Conservation (phyloP, 2,797 vertebrate species). For the Micropoecilia bifurca region DNA sequence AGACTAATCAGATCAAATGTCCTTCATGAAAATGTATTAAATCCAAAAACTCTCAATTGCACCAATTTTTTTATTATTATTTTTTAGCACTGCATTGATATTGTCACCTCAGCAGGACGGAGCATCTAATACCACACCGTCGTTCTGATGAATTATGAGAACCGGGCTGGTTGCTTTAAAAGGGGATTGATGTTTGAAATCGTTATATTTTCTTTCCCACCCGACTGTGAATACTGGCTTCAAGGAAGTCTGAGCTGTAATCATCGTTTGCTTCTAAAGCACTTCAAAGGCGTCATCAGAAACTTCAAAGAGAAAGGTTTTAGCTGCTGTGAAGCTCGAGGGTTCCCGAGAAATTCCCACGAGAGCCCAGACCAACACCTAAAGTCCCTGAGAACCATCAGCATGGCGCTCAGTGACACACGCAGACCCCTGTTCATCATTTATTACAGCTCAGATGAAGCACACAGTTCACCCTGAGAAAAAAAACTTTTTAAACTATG, state of each 20-base stretch:
- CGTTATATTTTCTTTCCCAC: not conserved
- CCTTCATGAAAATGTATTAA: not conserved
- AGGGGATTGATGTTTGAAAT: not conserved
- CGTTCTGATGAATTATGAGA: not conserved
- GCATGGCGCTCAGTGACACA: not conserved
- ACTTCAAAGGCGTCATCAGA: not conserved
- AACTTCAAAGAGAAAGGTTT: not conserved
- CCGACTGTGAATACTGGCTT: not conserved
- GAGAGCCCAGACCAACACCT: not conserved
- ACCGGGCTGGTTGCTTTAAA: not conserved
- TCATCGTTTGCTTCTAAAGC: not conserved
- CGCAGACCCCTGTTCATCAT: not conserved
- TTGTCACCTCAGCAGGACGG: not conserved
- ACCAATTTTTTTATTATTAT: no score
- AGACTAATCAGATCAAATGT: not conserved
- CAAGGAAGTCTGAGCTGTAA: not conserved
- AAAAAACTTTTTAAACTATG: not conserved
- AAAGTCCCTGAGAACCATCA: not conserved
- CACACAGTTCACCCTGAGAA: not conserved
- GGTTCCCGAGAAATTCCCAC: not conserved
- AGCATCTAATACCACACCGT: not conserved
- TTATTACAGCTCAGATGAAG: not conserved
- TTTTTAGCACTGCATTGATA: not conserved
- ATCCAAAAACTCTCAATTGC: not conserved
- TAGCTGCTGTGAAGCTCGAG: not conserved